A percentile compares a stretch with the other conserved stretches of the same genome.
Conservation (phyloP, 2,888 invertebrate species). For the Drosophila nigritarsus region DNA sequence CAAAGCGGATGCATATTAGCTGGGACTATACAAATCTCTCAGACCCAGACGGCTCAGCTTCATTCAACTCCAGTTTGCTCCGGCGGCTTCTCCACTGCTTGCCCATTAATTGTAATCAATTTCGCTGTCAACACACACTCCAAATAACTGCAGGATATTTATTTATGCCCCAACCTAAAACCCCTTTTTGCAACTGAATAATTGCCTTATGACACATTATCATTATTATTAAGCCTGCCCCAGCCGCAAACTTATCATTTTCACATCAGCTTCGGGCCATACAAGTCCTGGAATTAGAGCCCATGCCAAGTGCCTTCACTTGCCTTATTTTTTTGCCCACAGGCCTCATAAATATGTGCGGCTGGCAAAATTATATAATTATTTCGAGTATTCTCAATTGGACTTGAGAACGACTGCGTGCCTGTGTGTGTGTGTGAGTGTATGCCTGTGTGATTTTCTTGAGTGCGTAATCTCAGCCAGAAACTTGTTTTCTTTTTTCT, state of each 20-base stretch:
- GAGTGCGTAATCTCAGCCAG: constrained; percentile 53
- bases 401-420: constrained; percentile 48
- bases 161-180: constrained; percentile 63
- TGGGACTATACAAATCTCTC: constrained; percentile 29
- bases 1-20: constrained; percentile 28
- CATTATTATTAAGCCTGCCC: constrained; percentile 72
- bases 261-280: constrained; percentile 55
- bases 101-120: constrained; percentile 79
- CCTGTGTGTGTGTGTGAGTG: constrained; percentile 22
- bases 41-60: constrained; percentile 11
- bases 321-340: constrained; percentile 7
- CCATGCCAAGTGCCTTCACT: constrained; percentile 16
- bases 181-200: constrained; percentile 75
- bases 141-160: constrained; percentile 78
- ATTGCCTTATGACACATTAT: constrained; percentile 81
- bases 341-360: constrained; percentile 70
- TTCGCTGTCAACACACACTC: constrained; percentile 77
- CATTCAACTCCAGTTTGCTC: constrained; percentile 17
- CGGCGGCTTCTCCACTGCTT: not conserved
- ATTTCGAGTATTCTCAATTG: constrained; percentile 68
- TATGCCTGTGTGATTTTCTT: constrained; percentile 36
- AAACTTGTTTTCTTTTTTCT: constrained; percentile 47
- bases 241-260: constrained; percentile 68
- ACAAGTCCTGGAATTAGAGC: constrained; percentile 61
- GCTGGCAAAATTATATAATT: constrained; percentile 78